phyloP scores from a whole-genome alignment of 2,888 invertebrate genomes.

The Machimus rusticus region DNA sequence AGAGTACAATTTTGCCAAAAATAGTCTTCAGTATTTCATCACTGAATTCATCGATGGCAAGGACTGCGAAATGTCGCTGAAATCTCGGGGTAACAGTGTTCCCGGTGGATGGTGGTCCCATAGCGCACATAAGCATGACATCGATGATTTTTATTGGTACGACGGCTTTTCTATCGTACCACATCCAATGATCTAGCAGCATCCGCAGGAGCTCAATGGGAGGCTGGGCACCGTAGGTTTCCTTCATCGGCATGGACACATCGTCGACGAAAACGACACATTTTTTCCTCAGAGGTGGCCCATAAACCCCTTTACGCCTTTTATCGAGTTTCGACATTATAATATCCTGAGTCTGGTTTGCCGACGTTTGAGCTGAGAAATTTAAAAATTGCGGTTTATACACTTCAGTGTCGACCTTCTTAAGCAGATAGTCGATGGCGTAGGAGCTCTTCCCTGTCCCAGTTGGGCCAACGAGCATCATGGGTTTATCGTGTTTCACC shows the following conservation, averaged over 20 bases:
- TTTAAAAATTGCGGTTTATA: slow-evolving; percentile 89
- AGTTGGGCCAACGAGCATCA: slow-evolving; percentile 91
- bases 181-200: slow-evolving; percentile 87
- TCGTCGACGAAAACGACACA: slow-evolving; percentile 94
- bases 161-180: slow-evolving; percentile 87
- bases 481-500: slow-evolving; percentile 80
- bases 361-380: slow-evolving; percentile 93
- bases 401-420: slow-evolving; percentile 76
- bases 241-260: slow-evolving; percentile 90
- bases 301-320: slow-evolving; percentile 90
- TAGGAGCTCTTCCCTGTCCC: slow-evolving; percentile 96
- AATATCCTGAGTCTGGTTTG: slow-evolving; percentile 92
- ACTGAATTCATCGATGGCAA: slow-evolving; percentile 89
- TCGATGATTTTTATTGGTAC: slow-evolving; percentile 82
- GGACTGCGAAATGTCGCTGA: slow-evolving; percentile 83
- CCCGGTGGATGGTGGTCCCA: slow-evolving; percentile 81
- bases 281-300: slow-evolving; percentile 89
- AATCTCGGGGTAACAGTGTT: slow-evolving; percentile 86
- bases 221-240: slow-evolving; percentile 89
- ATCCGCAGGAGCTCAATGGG: slow-evolving; percentile 91
- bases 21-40: slow-evolving; percentile 84
- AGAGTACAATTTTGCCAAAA: slow-evolving; percentile 88
- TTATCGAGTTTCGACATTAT: slow-evolving; percentile 95
- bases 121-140: slow-evolving; percentile 87
- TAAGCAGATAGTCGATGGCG: slow-evolving; percentile 81